Evolutionary conservation across 2,113 vertebrate species (phyloP).

Genomic region (Acanthochromis polyacanthus): DNA sequence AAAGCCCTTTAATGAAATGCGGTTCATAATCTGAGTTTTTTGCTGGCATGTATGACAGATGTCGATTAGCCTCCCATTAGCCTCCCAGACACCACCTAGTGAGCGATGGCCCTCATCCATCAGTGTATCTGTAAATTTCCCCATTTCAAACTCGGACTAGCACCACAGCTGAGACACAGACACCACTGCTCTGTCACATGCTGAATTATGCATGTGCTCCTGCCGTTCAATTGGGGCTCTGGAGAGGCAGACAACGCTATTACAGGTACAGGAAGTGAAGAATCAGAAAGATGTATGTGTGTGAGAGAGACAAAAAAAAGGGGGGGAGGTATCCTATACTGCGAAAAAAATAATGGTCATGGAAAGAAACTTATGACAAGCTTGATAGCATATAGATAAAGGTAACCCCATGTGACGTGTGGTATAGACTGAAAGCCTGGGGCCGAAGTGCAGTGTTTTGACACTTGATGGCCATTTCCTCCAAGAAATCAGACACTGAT

Average conservation of each 20-base stretch:
- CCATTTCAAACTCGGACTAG: constrained; percentile 33
- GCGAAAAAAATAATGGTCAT: constrained; percentile 21
- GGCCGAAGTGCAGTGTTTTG: background rate
- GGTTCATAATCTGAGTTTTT: constrained; percentile 18
- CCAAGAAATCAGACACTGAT: constrained; percentile 13
- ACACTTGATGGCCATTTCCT: constrained; percentile 12
- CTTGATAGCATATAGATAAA: constrained; percentile 13
- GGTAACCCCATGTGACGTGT: constrained; percentile 7
- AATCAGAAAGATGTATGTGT: constrained; percentile 23
- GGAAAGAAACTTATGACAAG: background rate
- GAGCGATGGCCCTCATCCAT: constrained; percentile 34
- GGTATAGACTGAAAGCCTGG: background rate
- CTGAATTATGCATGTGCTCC: constrained; percentile 68
- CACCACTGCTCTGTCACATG: constrained; percentile 36
- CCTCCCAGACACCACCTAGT: constrained; percentile 19
- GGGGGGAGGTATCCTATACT: background rate
- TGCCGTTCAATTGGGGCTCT: constrained; percentile 45
- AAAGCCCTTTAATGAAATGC: background rate
- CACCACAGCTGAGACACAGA: constrained; percentile 39
- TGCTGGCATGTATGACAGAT: background rate
- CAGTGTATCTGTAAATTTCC: constrained; percentile 32
- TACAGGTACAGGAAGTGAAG: constrained; percentile 41
- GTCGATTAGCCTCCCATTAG: constrained; percentile 23
- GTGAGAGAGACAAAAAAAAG: background rate
- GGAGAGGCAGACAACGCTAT: constrained; percentile 47